Evolutionary conservation across 2,888 invertebrate genomes (phyloP), one percentile per base, ranked within the genome.

Genomic region (Drosophila borborema): DNA sequence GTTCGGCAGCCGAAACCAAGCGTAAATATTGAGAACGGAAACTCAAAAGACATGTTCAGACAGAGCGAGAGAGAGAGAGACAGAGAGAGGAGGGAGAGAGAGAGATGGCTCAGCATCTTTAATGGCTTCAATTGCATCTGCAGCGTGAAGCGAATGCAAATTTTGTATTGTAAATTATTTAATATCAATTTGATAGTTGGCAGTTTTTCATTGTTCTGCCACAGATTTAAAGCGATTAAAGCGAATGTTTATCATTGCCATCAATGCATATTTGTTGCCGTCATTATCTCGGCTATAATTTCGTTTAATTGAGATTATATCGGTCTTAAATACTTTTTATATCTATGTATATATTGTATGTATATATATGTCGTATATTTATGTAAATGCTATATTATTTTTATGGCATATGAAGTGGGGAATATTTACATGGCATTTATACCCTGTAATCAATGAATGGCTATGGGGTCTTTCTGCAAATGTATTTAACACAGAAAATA

Each of bases 1-100:
- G 77, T 91, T 91, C 72, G 70, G 75, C 73, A 74, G 70, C 74
- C 81, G 77, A 77, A 83, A 64, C 74, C 72, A 80, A 79, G 89
- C 81, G 81, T 76, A 86, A 90, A 86, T 71, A 90, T 80, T 74
- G 74, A 72, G 64, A 84, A 69, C 77, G 74, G 84, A 86, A 78
- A 72, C 74, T 64, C 64, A 49, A 74, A 66, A 83, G 78, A 51
- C 36, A 34, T 51, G 49, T 51, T 51, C 49, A 31, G 14, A 0
- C 8, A 16, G 7, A 46, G 10, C 2, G n/a, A 23, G n/a, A 31
- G 10, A 2, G 1, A 16, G 5, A n/a, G 2, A 31, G n/a, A 31
- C n/a, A 9, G n/a, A 31, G 10, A 5, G n/a, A 18, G 51, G 31
- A 51, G 12, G 12, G n/a, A 5, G 20, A n/a, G 1, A n/a, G n/a